These are phyloP conservation scores for Lagorchestes hirsutus DNA, from an alignment of 2,797 vertebrate genomes.

Conservation along the genomic window DNA sequence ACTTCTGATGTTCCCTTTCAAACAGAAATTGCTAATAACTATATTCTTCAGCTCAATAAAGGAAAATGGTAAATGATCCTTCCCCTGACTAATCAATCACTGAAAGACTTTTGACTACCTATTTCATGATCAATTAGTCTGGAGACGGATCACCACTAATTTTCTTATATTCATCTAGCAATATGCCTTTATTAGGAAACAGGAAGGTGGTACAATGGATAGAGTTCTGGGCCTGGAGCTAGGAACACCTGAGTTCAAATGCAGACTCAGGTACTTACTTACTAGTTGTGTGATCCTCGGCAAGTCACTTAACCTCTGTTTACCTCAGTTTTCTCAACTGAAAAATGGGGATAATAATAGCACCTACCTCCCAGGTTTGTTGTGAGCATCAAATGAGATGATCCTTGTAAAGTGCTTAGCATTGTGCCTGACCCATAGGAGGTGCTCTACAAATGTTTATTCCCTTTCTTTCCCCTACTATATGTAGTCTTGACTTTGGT, in stretches of 20 bases:
- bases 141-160: background rate
- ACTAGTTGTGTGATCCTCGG: background rate
- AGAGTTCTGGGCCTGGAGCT: background rate
- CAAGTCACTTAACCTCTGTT: background rate
- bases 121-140: background rate
- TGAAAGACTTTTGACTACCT: background rate
- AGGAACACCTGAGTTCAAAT: background rate
- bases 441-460: background rate
- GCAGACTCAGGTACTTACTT: background rate
- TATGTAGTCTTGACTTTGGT: background rate
- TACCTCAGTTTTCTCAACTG: background rate
- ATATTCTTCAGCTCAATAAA: background rate
- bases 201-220: background rate
- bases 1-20: too few relatives aligned
- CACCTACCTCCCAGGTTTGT: background rate
- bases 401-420: background rate
- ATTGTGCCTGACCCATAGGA: background rate
- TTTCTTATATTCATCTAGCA: background rate
- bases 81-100: background rate
- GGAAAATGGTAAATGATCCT: background rate
- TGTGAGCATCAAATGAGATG: background rate
- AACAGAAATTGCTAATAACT: background rate
- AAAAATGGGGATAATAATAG: background rate
- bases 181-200: background rate
- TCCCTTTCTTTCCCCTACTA: background rate